Conservation (phyloP, 2,113 vertebrate species). For the Lepus europaeus region DNA sequence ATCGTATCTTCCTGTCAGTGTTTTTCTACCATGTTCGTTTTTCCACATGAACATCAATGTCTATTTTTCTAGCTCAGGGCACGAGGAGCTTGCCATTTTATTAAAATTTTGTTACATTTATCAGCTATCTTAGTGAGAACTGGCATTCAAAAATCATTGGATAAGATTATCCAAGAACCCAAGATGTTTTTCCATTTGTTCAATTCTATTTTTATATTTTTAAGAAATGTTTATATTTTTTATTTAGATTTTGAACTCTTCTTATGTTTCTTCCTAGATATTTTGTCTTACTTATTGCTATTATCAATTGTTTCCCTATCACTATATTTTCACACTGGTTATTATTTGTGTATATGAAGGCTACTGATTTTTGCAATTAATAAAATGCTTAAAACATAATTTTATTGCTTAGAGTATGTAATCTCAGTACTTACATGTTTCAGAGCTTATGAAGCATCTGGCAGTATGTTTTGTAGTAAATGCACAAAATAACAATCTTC, state of each 20-base stretch:
- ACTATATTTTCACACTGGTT: neutral
- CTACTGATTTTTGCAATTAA: neutral
- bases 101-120: neutral
- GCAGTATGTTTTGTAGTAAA: neutral
- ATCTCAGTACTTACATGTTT: constrained; percentile 13
- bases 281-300: neutral
- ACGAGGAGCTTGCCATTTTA: neutral
- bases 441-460: constrained; percentile 26
- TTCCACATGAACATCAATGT: neutral
- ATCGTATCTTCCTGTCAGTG: neutral
- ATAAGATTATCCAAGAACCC: neutral
- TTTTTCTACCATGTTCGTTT: neutral
- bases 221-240: constrained; percentile 2
- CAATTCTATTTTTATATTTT: neutral
- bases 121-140: neutral
- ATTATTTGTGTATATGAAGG: neutral
- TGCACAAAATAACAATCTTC: neutral
- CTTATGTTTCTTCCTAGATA: constrained; percentile 12
- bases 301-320: neutral
- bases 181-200: neutral
- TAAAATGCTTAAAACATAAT: neutral
- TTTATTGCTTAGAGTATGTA: neutral
- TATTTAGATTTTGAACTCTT: constrained; percentile 8
- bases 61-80: neutral
- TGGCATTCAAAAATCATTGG: neutral